Evolutionary conservation across 1,140 invertebrate species (phyloP), one percentile per base, ranked within the genome.

Genomic region (Heliconius eleuchia): DNA sequence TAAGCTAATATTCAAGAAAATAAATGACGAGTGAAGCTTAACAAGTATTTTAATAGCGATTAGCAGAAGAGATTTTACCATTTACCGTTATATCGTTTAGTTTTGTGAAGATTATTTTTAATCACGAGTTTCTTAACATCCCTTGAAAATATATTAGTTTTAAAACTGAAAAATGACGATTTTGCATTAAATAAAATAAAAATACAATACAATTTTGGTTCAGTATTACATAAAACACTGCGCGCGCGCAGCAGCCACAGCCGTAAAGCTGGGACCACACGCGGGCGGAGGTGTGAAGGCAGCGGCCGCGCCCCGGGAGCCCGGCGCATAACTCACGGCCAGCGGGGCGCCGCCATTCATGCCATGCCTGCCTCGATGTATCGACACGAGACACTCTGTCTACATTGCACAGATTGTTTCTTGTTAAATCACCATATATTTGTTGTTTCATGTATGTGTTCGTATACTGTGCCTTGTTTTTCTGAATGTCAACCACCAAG

Each of bases 221-320:
- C 74, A 74, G 19, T 87, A 74, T 86, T 76, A 85, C 82, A 90
- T 88, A 80, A 37, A 27, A 19, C 27, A 70, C 34, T 50, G 83
- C 81, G 87, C 89, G 85, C 85, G 84, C 86, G 87, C 87, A 86
- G 89, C 87, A 88, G 86, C 88, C 82, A 18, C 73, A 81, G 80
- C 80, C 92, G 89, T 93, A 93, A 93, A 93, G 81, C 90, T 86
- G 85, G 80, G 92, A 94, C 92, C 92, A 94, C 92, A 94, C 92
- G 92, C 92, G 92, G 91, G 84, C 90, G 90, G 92, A 93, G 92
- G 92, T 93, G 92, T 94, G 92, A 94, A 94, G 91, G 91, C 91
- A 90, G 87, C 87, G 89, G 82, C 86, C 84, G 85, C 88, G 82
- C 89, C 80, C 83, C 90, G 91, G 92, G 92, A 90, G 89, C 91